phyloP scores from a whole-genome alignment of 1,140 invertebrate species.

The Calliopsis andreniformis region DNA sequence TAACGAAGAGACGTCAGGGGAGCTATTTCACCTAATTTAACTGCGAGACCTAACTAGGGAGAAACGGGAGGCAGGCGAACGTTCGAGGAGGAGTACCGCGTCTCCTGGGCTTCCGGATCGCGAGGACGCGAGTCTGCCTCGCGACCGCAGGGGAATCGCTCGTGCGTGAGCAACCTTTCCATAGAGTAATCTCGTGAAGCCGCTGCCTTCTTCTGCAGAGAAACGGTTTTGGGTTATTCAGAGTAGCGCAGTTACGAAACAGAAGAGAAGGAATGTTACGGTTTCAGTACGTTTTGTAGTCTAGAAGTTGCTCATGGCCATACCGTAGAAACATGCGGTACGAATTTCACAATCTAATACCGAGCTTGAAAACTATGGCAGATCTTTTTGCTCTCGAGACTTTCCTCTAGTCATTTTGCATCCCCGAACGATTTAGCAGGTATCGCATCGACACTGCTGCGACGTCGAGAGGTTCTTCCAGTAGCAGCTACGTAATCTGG shows the following conservation, averaged over 20 bases:
- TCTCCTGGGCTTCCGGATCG: slow-evolving; percentile 12
- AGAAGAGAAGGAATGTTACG: too few species aligned
- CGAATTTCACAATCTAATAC: too few species aligned
- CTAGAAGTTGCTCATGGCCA: too few species aligned
- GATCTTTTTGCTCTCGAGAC: too few species aligned
- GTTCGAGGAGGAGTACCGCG: slow-evolving; percentile 9
- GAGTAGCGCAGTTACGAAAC: too few species aligned
- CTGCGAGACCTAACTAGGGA: slow-evolving; percentile 47
- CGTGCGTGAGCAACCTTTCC: not conserved
- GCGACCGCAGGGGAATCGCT: not conserved
- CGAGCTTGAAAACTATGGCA: too few species aligned
- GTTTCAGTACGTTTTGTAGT: too few species aligned
- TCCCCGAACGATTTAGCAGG: not conserved
- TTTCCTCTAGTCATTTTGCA: too few species aligned
- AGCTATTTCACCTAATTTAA: slow-evolving; percentile 74
- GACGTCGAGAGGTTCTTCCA: not conserved
- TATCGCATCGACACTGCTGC: not conserved
- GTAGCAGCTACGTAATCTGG: slow-evolving; percentile 3
- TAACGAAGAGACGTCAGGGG: slow-evolving; percentile 76
- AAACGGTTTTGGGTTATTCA: too few species aligned
- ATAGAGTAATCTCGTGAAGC: not conserved
- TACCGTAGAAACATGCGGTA: too few species aligned
- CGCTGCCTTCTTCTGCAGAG: not conserved
- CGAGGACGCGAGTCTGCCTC: slow-evolving; percentile 6
- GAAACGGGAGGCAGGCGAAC: not conserved